phyloP scores from a whole-genome alignment of 2,113 vertebrate genomes.

The Platichthys flesus region DNA sequence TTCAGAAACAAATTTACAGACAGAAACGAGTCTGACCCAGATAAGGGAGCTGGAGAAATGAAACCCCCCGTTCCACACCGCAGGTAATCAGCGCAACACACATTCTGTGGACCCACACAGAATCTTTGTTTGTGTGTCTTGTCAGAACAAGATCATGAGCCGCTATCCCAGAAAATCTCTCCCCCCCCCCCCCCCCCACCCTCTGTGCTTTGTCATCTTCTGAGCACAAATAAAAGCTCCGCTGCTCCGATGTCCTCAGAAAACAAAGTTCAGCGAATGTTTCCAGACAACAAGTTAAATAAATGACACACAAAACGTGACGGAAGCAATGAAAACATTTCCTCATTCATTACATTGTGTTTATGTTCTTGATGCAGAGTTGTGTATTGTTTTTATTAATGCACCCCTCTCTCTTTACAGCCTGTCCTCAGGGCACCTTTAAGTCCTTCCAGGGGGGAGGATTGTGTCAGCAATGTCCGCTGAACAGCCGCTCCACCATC shows the following conservation, averaged over 20 bases:
- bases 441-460: conserved; percentile 92
- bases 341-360: not conserved
- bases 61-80: not conserved
- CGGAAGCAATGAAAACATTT: not conserved
- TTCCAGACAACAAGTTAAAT: not conserved
- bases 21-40: conserved; percentile 37
- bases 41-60: conserved; percentile 32
- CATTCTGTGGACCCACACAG: conserved; percentile 3
- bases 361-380: not conserved
- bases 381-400: conserved; percentile 3
- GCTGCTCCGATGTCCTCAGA: not conserved
- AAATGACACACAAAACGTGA: not conserved
- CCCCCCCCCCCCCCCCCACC: not conserved
- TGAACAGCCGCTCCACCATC: conserved; percentile 92
- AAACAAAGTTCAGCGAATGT: conserved; percentile 40
- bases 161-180: conserved; percentile 20
- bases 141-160: conserved; percentile 30
- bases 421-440: conserved; percentile 94
- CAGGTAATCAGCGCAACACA: conserved; percentile 13
- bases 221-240: conserved; percentile 12
- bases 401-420: conserved; percentile 72
- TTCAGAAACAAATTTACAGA: conserved; percentile 2
- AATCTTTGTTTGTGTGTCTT: conserved; percentile 38
- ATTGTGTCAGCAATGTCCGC: conserved; percentile 89
- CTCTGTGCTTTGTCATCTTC: not conserved